phyloP scores from a whole-genome alignment of 92 coral and sea anemone species.

The Diadumene lineata region DNA sequence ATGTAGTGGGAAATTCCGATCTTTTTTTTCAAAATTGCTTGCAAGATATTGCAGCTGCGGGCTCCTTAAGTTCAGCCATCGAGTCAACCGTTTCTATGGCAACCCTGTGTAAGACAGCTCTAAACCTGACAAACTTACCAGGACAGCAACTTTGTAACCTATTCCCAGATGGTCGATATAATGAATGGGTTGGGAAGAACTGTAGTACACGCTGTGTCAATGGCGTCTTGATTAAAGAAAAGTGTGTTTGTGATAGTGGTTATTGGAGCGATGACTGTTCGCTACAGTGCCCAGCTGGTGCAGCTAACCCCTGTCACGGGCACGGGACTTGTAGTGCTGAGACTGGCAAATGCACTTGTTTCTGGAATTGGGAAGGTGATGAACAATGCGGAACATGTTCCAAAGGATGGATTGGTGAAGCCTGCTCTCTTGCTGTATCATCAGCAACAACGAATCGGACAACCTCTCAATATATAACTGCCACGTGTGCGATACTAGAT shows the following conservation, averaged over 20 bases:
- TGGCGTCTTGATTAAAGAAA: constrained; percentile 31
- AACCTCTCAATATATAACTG: constrained; percentile 11
- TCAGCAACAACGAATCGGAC: constrained; percentile 3
- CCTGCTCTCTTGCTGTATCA: constrained; percentile 59
- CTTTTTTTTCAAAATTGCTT: constrained; percentile 50
- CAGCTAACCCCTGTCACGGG: constrained; percentile 58
- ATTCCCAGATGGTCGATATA: constrained; percentile 51
- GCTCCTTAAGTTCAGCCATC: constrained; percentile 46
- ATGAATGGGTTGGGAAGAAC: constrained; percentile 51
- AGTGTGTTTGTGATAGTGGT: constrained; percentile 56
- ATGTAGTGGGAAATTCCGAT: constrained; percentile 31
- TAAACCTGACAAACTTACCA: constrained; percentile 53
- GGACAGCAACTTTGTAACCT: constrained; percentile 54
- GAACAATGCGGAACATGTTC: constrained; percentile 42
- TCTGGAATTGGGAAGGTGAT: constrained; percentile 55
- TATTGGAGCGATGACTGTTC: constrained; percentile 61
- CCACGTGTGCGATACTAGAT: constrained; percentile 28
- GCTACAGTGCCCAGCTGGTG: constrained; percentile 63
- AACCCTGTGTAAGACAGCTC: constrained; percentile 46
- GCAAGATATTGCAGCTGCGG: constrained; percentile 46
- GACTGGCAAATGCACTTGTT: constrained; percentile 50
- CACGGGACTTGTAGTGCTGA: constrained; percentile 49
- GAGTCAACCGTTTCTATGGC: constrained; percentile 58
- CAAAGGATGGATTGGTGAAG: constrained; percentile 49
- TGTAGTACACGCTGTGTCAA: constrained; percentile 50